phyloP scores from a whole-genome alignment of 2,797 vertebrate species.

The Gadopsis bispinosus region DNA sequence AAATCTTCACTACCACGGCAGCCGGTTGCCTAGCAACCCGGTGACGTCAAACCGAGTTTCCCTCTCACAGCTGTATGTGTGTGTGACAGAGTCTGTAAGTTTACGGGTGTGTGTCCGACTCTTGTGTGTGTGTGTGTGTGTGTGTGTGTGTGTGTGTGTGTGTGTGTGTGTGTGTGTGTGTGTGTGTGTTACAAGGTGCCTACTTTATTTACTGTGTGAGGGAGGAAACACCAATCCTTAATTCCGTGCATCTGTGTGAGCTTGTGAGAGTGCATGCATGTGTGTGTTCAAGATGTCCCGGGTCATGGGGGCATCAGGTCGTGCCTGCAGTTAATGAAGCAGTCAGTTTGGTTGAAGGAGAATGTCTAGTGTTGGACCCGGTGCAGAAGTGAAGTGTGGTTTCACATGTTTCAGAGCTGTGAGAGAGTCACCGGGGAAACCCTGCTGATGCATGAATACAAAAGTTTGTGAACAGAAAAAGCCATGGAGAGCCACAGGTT shows the following conservation, averaged over 20 bases:
- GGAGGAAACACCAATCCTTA: conserved; percentile 78
- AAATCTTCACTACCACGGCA: conserved; percentile 87
- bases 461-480: conserved; percentile 3
- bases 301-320: background rate
- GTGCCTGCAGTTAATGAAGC: background rate
- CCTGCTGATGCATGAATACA: conserved; percentile 36
- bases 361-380: background rate
- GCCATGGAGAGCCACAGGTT: background rate
- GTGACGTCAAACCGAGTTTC: conserved; percentile 89
- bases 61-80: conserved; percentile 85
- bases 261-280: background rate
- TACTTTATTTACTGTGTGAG: conserved; percentile 44
- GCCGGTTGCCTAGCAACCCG: conserved; percentile 82
- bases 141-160: conserved; percentile 34
- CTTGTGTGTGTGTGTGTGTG: conserved; percentile 27
- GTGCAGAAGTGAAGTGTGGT: conserved; percentile 37
- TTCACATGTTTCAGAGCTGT: conserved; percentile 44
- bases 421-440: conserved; percentile 54
- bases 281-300: background rate
- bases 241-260: conserved; percentile 51
- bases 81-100: conserved; percentile 46
- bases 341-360: conserved; percentile 32
- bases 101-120: conserved; percentile 52
- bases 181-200: conserved; percentile 28
- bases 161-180: conserved; percentile 45